These are phyloP conservation scores for Pentalonia nigronervosa DNA, from an alignment of 1,140 invertebrate genomes.

Conservation along the genomic window DNA sequence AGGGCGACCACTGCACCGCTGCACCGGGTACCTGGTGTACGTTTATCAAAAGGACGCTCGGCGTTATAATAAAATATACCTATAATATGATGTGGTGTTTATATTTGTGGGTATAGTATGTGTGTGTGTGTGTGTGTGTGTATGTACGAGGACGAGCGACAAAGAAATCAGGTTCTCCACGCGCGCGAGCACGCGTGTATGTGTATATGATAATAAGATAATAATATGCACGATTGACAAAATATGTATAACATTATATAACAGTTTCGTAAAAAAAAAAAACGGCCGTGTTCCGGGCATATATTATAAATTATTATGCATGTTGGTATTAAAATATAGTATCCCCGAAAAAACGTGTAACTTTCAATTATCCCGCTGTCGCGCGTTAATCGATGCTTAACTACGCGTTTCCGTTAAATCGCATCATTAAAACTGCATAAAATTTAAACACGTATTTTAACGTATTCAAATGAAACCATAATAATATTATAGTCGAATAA, in stretches of 20 bases:
- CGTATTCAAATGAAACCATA: conserved; percentile 23
- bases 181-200: background rate
- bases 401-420: conserved; percentile 33
- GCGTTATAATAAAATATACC: background rate
- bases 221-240: background rate
- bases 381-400: background rate
- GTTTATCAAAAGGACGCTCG: background rate
- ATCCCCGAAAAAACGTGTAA: conserved; percentile 25
- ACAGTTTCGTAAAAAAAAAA: background rate
- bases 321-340: background rate
- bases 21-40: background rate
- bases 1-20: too few relatives aligned
- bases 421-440: conserved; percentile 13
- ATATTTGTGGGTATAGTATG: background rate
- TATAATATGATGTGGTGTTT: background rate
- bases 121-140: background rate
- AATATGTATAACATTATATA: background rate
- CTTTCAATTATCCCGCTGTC: conserved; percentile 1
- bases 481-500: background rate
- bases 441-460: conserved; percentile 31
- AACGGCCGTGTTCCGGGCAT: background rate
- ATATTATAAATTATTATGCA: background rate
- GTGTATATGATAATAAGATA: background rate
- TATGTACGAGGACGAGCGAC: background rate
- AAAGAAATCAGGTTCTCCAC: background rate